Evolutionary conservation across 2,888 invertebrate species (phyloP), one percentile per base, ranked within the genome.

Genomic region (Empis stercorea): DNA sequence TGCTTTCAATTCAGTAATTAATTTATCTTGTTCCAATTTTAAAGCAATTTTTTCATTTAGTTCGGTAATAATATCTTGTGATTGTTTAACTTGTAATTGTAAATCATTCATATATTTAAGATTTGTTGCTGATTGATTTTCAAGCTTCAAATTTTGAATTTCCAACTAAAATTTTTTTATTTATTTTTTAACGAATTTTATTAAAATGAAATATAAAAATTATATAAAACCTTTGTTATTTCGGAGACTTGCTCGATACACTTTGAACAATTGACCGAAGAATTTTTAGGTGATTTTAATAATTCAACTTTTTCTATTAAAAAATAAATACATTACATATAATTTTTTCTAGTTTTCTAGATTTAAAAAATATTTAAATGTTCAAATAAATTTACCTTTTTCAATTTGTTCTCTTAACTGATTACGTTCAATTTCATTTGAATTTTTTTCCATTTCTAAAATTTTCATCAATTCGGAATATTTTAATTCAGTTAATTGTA

Each of bases 1-100:
- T 52, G 71, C 71, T 56, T 76, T 78, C 13, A 81, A 58, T 49
- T 79, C 79, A 16, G 68, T 66, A 57, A 81, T 74, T 11, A 79
- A 61, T 2, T 73, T 69, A 55, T 80, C 79, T 57, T 78, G 74
- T 49, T 79, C 75, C 54, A 72, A 73, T 66, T 63, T 69, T 3
- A 71, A 57, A 44, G 60, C 55, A 2, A 68, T 45, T 51, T 68
- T 70, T 16, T 55, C 60, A 10, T 69, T 65, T 5, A 72, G 54
- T 45, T 62, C 61, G 3, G 49, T 46, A 13, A 70, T 63, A 3
- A 60, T 51, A 2, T 56, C 56, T 48, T 64, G 66, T 2, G 63
- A 55, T 20, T 67, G 64, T 2, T 62, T 55, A 15, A 73, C 52
- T 36, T 71, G 65, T 3, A 52, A 34, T 5, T 54, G 56, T 3